phyloP scores from a whole-genome alignment of 2,888 invertebrate genomes.

The Cylloceria caligata region DNA sequence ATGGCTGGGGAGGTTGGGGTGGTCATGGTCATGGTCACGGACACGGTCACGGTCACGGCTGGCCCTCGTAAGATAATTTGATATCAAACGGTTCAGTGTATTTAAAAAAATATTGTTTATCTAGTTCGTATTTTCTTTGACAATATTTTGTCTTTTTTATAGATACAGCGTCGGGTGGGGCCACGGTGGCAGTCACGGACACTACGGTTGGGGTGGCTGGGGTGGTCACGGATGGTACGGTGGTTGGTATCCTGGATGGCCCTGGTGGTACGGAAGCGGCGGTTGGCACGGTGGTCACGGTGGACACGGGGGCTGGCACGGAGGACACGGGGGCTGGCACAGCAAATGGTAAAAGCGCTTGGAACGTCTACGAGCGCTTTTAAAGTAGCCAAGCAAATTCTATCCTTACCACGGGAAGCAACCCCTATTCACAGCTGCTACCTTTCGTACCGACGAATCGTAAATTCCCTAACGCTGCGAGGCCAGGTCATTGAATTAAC shows the following conservation, averaged over 20 bases:
- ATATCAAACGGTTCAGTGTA: not conserved
- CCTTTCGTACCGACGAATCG: constrained; percentile 27
- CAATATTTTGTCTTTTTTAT: not conserved
- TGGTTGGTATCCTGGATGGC: constrained; percentile 72
- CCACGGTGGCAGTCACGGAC: constrained; percentile 60
- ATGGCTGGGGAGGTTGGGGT: constrained; percentile 71
- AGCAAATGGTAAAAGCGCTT: constrained; percentile 69
- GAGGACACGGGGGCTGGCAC: constrained; percentile 69
- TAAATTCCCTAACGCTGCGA: constrained; percentile 9
- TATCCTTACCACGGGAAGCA: constrained; percentile 37
- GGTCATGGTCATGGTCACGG: constrained; percentile 68
- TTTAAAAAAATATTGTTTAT: too few relatives aligned
- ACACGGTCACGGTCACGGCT: constrained; percentile 69
- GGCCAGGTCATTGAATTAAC: not conserved
- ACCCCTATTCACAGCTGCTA: constrained; percentile 4
- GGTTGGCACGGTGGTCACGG: constrained; percentile 63
- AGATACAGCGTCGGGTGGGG: constrained; percentile 53
- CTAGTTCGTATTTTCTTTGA: not conserved
- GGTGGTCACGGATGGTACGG: constrained; percentile 70
- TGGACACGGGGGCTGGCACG: constrained; percentile 55
- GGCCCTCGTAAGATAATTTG: constrained; percentile 71
- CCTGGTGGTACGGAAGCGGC: constrained; percentile 66
- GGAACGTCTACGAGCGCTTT: not conserved
- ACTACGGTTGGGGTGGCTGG: constrained; percentile 63
- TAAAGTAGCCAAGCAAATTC: constrained; percentile 22